Percentiles rank a stretch among this genome's conserved stretches.
phyloP scores from a whole-genome alignment of 2,797 vertebrate species.

The Eurystomus glaucurus region DNA sequence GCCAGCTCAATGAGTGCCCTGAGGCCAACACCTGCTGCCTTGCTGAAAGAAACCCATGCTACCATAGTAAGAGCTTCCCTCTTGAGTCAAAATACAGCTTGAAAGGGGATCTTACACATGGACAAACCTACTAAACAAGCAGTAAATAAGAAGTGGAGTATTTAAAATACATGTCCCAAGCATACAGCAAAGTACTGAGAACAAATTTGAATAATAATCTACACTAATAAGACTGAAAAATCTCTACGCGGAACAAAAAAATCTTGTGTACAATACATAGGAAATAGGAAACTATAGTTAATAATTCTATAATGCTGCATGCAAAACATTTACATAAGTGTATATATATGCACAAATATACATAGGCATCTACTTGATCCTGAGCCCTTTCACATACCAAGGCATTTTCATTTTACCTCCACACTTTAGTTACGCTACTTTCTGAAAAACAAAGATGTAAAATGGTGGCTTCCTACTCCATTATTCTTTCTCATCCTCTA shows the following conservation, averaged over 20 bases:
- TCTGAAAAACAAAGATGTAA: neutral
- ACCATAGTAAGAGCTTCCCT: neutral
- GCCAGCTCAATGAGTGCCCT: neutral
- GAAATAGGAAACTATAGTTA: neutral
- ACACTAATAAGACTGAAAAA: neutral
- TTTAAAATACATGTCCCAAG: neutral
- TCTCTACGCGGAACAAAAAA: neutral
- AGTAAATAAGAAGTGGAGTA: neutral
- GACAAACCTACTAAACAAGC: neutral
- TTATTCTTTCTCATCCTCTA: neutral
- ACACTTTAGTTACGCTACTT: rapidly evolving
- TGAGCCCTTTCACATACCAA: neutral
- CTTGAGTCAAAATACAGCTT: neutral
- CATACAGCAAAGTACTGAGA: neutral
- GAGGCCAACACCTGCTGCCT: slow-evolving; percentile 18
- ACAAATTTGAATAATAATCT: neutral
- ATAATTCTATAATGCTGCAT: neutral
- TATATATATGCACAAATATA: neutral
- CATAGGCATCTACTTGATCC: neutral
- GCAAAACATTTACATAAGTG: neutral
- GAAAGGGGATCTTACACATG: neutral
- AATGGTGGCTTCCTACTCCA: neutral
- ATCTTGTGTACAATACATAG: neutral
- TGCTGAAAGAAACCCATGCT: neutral
- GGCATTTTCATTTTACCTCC: neutral